Evolutionary conservation across 2,888 invertebrate species (phyloP), one percentile per base, ranked within the genome.

Genomic region (Aradus depressus): DNA sequence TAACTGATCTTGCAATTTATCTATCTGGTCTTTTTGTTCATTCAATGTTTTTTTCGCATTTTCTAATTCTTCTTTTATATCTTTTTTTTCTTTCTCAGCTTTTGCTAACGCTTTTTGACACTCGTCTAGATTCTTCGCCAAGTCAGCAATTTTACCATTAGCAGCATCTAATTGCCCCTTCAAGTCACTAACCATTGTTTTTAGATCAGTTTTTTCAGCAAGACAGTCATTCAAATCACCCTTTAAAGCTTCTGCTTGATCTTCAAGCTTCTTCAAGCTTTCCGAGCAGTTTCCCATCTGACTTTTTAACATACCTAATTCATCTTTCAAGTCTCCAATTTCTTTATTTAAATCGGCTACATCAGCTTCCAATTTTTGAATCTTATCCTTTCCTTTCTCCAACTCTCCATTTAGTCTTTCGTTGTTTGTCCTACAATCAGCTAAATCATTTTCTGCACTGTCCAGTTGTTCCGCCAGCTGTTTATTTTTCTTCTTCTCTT

Each of bases 181-280:
- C n/a, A n/a, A n/a, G n/a, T n/a, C n/a, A n/a, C n/a, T n/a, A n/a
- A n/a, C n/a, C n/a, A n/a, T n/a, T n/a, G n/a, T n/a, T n/a, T n/a
- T n/a, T n/a, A n/a, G n/a, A n/a, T n/a, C n/a, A n/a, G n/a, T n/a
- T n/a, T n/a, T n/a, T n/a, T n/a, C n/a, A n/a, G n/a, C n/a, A n/a
- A n/a, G n/a, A n/a, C n/a, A n/a, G n/a, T n/a, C n/a, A n/a, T n/a
- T n/a, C n/a, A n/a, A n/a, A n/a, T n/a, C n/a, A n/a, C n/a, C n/a
- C n/a, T n/a, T n/a, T 14, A 47, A 16, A 1, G 37, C 47, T 8
- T 26, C n/a, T 3, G 16, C 39, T 18, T 8, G 38, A 3, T 32
- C 38, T 38, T 51, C 44, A 14, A 23, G 21, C 16, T 32, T n/a
- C 16, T 35, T 51, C 21, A 34, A 19, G n/a, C n/a, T n/a, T n/a